Evolutionary conservation across 2,113 vertebrate species (phyloP), one percentile per base, ranked within the genome.

Genomic region (Rhinopithecus roxellana): DNA sequence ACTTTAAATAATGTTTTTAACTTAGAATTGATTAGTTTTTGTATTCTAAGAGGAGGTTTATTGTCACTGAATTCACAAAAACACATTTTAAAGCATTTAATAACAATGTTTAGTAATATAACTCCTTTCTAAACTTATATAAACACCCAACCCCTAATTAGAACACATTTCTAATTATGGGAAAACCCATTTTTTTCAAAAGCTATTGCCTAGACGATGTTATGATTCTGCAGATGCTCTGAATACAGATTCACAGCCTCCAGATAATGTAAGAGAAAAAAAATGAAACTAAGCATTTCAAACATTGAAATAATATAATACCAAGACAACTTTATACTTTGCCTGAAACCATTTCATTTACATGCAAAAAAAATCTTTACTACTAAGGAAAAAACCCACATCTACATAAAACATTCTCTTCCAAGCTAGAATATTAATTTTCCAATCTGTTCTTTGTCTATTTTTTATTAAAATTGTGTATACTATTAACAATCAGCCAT

Each of bases 401-500:
- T 77, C 97, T 92, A 81, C 6, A 74, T 45, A 89, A 98, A 92
- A 89, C 55, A 75, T 75, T 91, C 78, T 52, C 50, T 94, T 97
- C n/a, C 59, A 87, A 97, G 89, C 22, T 81, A 93, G 48, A 92
- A 91, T 97, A 97, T 90, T 95, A 97, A 78, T 67, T 95, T 97
- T 96, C 91, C 97, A 97, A 96, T 95, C 81, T 97, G 85, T 97
- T 98, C 70, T 69, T 96, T 97, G 35, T 77, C 89, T 97, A 25
- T 94, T 88, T 97, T 96, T 89, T 92, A 90, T 52, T 95, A 89
- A 98, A 87, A 95, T 90, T 89, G 94, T 0, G 4, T 89, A 95
- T 59, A 77, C 81, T 97, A 95, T 86, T 97, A 94, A 87, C 0
- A 88, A 10, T 17, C 11, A 84, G 38, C 67, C 87, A 87, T 67